Evolutionary conservation across 2,797 vertebrate species (phyloP).

Genomic region (Otolemur crassicaudatus): DNA sequence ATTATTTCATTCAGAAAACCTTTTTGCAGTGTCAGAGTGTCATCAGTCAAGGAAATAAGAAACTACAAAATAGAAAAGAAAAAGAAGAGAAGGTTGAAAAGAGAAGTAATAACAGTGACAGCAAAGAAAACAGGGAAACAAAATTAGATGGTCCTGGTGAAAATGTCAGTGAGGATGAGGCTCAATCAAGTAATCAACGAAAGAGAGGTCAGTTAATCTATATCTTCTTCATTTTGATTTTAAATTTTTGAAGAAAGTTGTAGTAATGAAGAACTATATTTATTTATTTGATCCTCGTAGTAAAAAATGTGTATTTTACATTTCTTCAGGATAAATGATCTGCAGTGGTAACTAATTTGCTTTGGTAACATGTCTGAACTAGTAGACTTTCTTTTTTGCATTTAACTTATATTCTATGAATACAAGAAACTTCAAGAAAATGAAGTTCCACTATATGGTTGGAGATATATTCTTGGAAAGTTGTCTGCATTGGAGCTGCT

Average conservation of each 20-base stretch:
- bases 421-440: neutral
- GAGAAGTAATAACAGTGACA: conserved; percentile 88
- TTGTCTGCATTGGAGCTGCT: neutral
- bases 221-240: neutral
- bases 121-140: conserved; percentile 90
- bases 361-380: conserved; percentile 7
- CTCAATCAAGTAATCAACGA: conserved; percentile 89
- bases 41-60: conserved; percentile 90
- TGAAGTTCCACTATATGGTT: neutral
- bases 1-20: conserved; percentile 70
- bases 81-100: conserved; percentile 90
- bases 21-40: conserved; percentile 90
- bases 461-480: neutral
- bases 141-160: conserved; percentile 84
- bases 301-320: neutral
- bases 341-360: neutral
- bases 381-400: neutral
- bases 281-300: neutral
- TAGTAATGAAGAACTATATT: conserved; percentile 14
- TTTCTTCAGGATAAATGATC: neutral
- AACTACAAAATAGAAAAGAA: conserved; percentile 89
- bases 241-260: neutral
- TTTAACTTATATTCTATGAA: neutral
- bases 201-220: conserved; percentile 90
- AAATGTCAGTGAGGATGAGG: conserved; percentile 89